Conservation (phyloP, 2,113 vertebrate genomes). For the Alligator mississippiensis region DNA sequence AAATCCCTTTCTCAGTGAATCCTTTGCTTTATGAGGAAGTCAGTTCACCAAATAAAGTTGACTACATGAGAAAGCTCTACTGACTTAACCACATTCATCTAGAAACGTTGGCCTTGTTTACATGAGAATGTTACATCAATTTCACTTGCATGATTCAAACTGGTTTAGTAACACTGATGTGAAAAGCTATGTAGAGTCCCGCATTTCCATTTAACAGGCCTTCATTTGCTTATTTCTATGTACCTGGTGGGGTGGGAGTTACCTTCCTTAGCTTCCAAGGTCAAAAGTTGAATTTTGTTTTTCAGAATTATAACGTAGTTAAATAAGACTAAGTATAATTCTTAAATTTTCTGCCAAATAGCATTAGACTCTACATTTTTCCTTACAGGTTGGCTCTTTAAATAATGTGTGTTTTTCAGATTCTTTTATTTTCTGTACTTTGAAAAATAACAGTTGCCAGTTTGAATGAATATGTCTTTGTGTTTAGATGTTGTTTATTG, state of each 20-base stretch:
- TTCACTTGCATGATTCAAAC: background rate
- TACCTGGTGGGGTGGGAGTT: background rate
- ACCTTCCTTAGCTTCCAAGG: background rate
- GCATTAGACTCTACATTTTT: background rate
- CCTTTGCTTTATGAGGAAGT: too few relatives aligned
- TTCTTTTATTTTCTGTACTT: background rate
- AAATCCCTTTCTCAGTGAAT: too few relatives aligned
- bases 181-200: background rate
- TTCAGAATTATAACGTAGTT: background rate
- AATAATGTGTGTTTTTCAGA: background rate
- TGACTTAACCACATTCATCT: background rate
- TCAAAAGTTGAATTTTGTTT: background rate
- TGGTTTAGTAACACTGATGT: background rate
- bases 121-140: background rate
- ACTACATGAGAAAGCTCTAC: background rate
- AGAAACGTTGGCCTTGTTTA: accelerated
- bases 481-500: background rate
- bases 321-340: background rate
- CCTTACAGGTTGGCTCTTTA: background rate
- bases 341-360: background rate
- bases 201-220: background rate
- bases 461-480: background rate
- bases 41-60: too few relatives aligned
- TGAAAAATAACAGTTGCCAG: background rate
- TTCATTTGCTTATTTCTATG: background rate